Evolutionary conservation across 1,140 invertebrate species (phyloP), one percentile per base, ranked within the genome.

Genomic region (Mactra quadrangularis): DNA sequence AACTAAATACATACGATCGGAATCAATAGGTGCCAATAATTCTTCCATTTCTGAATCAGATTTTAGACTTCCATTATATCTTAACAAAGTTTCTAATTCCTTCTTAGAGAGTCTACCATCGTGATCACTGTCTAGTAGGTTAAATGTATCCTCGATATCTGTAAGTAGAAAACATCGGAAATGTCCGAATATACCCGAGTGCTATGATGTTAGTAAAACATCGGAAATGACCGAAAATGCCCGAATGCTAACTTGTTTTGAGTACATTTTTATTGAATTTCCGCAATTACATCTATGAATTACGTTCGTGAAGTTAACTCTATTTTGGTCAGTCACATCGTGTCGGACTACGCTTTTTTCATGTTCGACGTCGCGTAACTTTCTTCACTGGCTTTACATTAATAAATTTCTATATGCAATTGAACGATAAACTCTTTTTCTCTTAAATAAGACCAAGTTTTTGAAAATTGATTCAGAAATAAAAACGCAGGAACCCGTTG

Each of bases 1-100:
- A n/a, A n/a, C n/a, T n/a, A n/a, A n/a, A n/a, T 27, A 38, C 76
- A 68, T 68, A 78, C 76, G 76, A 33, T 78, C 76, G 50, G 76
- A 55, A 53, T 78, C 76, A 7, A 78, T 68, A 0, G 60, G 47
- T 7, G 41, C 62, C 22, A 78, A 22, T 25, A 78, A 35, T 55
- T 78, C 60, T 17, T 78, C 50, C 76, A 78, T 78, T 68, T 78
- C 76, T 22, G 60, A 27, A 9, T 78, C 76, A 31, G 57, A 64
- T 31, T 78, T 78, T 7, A 78, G 33, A 66, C 76, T 68, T 68
- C 76, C 76, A 62, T 29, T 78, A 45, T 68, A 78, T 0, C 76
- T 60, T 19, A 78, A 29, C 29, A 78, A 57, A 41, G 38, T 78
- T 47, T 35, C 31, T 45, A 78, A 52, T 57, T 78, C 76, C 15